A percentile compares a stretch with the other conserved stretches of the same genome.
These are phyloP conservation scores for Tragopan temminckii DNA, from an alignment of 2,797 vertebrate species.

Conservation along the genomic window DNA sequence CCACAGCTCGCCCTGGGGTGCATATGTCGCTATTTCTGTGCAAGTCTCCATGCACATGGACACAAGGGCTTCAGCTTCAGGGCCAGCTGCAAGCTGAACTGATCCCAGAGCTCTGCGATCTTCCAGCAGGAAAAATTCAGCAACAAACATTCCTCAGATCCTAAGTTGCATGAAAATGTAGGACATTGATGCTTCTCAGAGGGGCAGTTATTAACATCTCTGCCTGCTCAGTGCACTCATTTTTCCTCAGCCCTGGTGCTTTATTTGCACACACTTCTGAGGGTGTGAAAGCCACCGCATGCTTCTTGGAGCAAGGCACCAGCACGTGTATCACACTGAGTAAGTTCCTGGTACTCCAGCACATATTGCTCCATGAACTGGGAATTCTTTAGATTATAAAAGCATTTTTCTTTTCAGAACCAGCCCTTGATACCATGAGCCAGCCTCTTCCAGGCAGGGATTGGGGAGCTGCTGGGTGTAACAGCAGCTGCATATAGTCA, in stretches of 20 bases:
- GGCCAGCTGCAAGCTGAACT: background rate
- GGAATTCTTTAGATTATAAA: background rate
- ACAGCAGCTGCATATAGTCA: background rate
- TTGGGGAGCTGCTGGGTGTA: background rate
- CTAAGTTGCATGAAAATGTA: background rate
- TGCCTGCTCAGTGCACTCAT: background rate
- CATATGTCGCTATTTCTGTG: background rate
- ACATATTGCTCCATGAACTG: background rate
- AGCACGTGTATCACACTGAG: background rate
- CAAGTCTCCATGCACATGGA: rapidly evolving
- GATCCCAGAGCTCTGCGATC: background rate
- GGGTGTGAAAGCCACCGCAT: background rate
- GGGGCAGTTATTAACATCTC: background rate
- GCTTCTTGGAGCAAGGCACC: background rate
- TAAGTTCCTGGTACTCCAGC: background rate
- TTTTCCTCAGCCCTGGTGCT: background rate
- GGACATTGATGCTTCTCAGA: background rate
- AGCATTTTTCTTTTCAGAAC: background rate
- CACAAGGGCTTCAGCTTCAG: background rate
- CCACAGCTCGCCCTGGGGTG: rapidly evolving
- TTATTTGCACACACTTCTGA: rapidly evolving
- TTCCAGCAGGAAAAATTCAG: background rate
- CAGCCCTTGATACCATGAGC: background rate
- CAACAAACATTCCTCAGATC: background rate
- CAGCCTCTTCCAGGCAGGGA: background rate